Evolutionary conservation across 1,140 invertebrate species (phyloP), one percentile per base, ranked within the genome.

Genomic region (Brachionus koreanus): DNA sequence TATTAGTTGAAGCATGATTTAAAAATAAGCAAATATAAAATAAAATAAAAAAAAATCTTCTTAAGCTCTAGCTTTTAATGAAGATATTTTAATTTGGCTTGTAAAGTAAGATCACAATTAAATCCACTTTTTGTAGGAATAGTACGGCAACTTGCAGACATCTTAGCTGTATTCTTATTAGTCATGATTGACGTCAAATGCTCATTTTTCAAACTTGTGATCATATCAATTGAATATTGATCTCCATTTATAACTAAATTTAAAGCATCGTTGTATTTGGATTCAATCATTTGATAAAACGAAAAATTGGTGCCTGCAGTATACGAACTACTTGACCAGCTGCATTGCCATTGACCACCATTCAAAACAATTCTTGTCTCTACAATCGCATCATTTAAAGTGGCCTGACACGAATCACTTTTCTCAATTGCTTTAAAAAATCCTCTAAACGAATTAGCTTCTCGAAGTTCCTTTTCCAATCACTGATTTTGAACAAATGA

Each of bases 341-440:
- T 65, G 33, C 63, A 65, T 65, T 65, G 63, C 63, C 63, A 65
- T 12, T 65, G 63, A 7, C 33, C 63, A 0, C 63, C 63, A 65
- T 65, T 65, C n/a, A 65, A 33, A 35, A 33, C 25, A 33, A 65
- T 65, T 33, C 63, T 65, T 29, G 63, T 65, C 63, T 65, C 63
- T 9, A 65, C 63, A 23, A 65, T 65, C 10, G 63, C 63, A 65
- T 65, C 63, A n/a, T 65, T 65, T 12, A 65, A 33, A 29, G 63
- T 65, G 3, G 63, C 33, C 16, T 65, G 63, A 33, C 63, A 65
- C 2, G 10, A 29, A 3, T 65, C 63, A 9, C 25, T 33, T 19
- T 65, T 65, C 33, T 65, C 63, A 65, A 65, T 65, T 3, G 63
- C 63, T 37, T 65, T 65, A 16, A 65, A 65, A n/a, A 65, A 37